These are phyloP conservation scores for Gnatocerus cornutus DNA, from an alignment of 2,888 invertebrate species.

Conservation along the genomic window DNA sequence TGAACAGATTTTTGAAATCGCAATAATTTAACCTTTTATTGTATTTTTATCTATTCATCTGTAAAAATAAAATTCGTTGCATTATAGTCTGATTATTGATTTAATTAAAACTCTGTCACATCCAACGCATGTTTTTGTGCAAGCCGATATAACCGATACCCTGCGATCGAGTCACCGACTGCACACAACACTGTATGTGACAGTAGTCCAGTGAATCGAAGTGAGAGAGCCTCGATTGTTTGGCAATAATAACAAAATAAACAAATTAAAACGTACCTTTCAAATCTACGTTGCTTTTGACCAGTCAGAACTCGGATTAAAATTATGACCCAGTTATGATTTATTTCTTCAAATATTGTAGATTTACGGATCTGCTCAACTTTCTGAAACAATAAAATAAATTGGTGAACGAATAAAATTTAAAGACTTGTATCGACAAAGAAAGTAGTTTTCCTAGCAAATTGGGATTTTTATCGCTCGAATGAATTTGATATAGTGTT, in stretches of 20 bases:
- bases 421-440: neutral
- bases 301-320: too few species aligned
- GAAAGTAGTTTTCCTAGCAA: conserved; percentile 4
- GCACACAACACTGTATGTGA: neutral
- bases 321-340: too few species aligned
- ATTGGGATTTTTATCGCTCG: conserved; percentile 1
- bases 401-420: conserved; percentile 1
- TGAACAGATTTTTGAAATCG: too few species aligned
- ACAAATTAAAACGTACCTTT: neutral
- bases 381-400: neutral
- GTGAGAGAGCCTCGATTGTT: neutral
- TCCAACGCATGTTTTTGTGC: neutral
- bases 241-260: conserved; percentile 2
- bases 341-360: neutral
- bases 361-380: neutral
- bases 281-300: neutral
- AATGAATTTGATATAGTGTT: conserved; percentile 2
- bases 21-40: too few species aligned
- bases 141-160: neutral
- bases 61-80: neutral
- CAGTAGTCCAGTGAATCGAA: neutral
- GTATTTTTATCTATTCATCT: neutral
- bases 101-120: conserved; percentile 1
- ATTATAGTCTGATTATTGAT: neutral
- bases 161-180: neutral